phyloP scores from a whole-genome alignment of 2,888 invertebrate genomes.

The Cephus pygmeus region DNA sequence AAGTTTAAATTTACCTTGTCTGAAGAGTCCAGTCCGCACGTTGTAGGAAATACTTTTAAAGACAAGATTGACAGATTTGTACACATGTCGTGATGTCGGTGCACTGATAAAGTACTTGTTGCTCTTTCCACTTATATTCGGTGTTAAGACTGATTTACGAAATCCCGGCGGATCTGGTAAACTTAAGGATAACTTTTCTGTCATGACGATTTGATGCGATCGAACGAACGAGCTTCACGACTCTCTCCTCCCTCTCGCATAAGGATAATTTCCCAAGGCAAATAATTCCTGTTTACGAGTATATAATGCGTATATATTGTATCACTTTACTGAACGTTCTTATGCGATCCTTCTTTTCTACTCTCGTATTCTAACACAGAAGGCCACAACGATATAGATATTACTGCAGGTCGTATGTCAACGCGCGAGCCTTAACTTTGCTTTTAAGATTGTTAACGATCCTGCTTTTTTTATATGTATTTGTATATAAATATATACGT shows the following conservation, averaged over 20 bases:
- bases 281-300: too few relatives aligned
- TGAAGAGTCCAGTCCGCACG: slow-evolving; percentile 72
- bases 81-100: slow-evolving; percentile 31
- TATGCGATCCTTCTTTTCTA: too few relatives aligned
- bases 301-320: too few relatives aligned
- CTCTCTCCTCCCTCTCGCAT: not conserved
- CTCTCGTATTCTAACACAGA: too few relatives aligned
- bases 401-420: too few relatives aligned
- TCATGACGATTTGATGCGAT: not conserved
- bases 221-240: slow-evolving; percentile 1
- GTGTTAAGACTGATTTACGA: not conserved
- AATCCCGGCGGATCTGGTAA: not conserved
- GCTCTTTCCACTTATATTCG: not conserved
- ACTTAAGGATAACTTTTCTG: not conserved
- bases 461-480: too few relatives aligned
- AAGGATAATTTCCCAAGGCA: not conserved
- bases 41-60: slow-evolving; percentile 76
- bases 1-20: slow-evolving; percentile 66
- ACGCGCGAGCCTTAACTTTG: too few relatives aligned
- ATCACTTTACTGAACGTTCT: too few relatives aligned
- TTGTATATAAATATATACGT: too few relatives aligned
- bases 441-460: too few relatives aligned
- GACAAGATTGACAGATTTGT: slow-evolving; percentile 71
- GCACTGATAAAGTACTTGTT: not conserved
- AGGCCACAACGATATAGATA: too few relatives aligned